These are phyloP conservation scores for Perizoma flavofasciatum DNA, from an alignment of 2,888 invertebrate species.

Conservation along the genomic window DNA sequence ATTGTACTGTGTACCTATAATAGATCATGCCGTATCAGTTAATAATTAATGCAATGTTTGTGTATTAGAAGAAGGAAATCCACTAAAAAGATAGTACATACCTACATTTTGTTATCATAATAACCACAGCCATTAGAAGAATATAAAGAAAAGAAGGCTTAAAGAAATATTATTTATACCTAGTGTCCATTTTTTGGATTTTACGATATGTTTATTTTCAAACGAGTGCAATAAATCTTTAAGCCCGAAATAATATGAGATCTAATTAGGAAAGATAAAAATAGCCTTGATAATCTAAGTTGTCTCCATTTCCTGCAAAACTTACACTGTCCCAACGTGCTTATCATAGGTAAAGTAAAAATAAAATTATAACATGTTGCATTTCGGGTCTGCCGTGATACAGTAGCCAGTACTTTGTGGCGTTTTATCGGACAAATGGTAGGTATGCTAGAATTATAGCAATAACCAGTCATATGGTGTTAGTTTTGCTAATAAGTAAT, in stretches of 20 bases:
- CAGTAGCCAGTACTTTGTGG: constrained; percentile 79
- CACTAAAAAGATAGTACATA: constrained; percentile 2
- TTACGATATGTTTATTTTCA: constrained; percentile 5
- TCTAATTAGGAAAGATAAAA: constrained; percentile 17
- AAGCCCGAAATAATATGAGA: constrained; percentile 27
- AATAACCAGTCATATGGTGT: constrained; percentile 82
- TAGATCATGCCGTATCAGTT: constrained; percentile 8
- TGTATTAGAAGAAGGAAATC: constrained; percentile 6
- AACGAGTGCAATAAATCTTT: constrained; percentile 24
- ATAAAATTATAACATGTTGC: constrained; percentile 50
- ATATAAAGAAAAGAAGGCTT: constrained; percentile 20
- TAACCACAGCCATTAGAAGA: constrained; percentile 22
- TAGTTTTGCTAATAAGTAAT: constrained; percentile 78
- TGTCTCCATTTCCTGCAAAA: constrained; percentile 29
- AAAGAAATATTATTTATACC: constrained; percentile 19
- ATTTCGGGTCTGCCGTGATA: constrained; percentile 78
- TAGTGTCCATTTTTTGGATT: constrained; percentile 22
- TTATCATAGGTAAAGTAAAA: constrained; percentile 38
- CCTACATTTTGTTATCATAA: neutral
- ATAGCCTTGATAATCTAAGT: constrained; percentile 8
- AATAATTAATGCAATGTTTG: constrained; percentile 4
- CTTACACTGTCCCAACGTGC: constrained; percentile 44
- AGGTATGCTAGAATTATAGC: constrained; percentile 69
- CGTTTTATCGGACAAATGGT: constrained; percentile 84
- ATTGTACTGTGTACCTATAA: neutral